Evolutionary conservation across 2,888 invertebrate genomes (phyloP).

Genomic region (Conistra vaccinii): DNA sequence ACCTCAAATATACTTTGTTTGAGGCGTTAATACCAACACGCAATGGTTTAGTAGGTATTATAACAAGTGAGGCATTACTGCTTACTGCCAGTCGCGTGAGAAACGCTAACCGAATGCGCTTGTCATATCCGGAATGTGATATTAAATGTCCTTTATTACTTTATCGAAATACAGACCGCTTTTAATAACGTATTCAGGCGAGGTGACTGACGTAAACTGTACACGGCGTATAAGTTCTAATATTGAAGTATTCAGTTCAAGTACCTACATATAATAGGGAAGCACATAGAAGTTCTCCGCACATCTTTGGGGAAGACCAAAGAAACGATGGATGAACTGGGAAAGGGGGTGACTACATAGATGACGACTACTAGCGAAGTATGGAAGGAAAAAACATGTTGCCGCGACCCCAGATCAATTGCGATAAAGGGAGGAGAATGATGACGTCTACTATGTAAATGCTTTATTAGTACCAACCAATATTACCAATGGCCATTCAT

Average conservation of each 20-base stretch:
- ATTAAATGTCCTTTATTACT: constrained; percentile 65
- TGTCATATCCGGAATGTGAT: constrained; percentile 68
- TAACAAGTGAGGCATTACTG: constrained; percentile 70
- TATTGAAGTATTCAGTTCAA: constrained; percentile 4
- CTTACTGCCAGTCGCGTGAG: constrained; percentile 72
- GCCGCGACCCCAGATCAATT: too few species aligned
- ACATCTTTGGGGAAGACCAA: too few species aligned
- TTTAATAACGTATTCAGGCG: constrained; percentile 47
- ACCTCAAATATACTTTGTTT: constrained; percentile 69
- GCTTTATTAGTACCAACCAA: background rate
- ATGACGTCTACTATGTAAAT: too few species aligned
- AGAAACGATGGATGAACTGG: too few species aligned
- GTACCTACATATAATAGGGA: background rate
- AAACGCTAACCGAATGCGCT: constrained; percentile 68
- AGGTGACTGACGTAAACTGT: constrained; percentile 13
- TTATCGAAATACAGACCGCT: constrained; percentile 50
- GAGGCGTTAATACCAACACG: constrained; percentile 72
- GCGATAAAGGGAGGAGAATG: too few species aligned
- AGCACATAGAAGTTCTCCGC: too few species aligned
- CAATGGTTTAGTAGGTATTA: constrained; percentile 63
- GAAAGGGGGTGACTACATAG: too few species aligned
- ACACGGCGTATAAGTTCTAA: constrained; percentile 24
- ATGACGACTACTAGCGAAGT: too few species aligned
- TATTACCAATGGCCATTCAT: constrained; percentile 9
- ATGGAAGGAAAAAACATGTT: too few species aligned